Percentiles rank a stretch among this genome's conserved stretches.
Evolutionary conservation across 2,113 vertebrate species (phyloP).

Genomic region (Takifugu flavidus): DNA sequence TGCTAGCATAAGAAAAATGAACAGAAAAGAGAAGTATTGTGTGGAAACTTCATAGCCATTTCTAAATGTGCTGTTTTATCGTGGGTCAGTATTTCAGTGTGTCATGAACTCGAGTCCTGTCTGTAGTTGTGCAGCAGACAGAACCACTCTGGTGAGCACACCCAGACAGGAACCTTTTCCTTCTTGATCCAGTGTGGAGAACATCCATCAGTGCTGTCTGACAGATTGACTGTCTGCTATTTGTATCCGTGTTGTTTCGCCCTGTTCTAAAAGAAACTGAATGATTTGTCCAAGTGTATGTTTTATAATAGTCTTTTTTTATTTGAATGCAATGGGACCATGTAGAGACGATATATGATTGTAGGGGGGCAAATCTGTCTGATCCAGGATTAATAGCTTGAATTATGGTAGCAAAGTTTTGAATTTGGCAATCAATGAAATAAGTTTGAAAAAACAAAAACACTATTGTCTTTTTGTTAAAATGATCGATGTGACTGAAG

Average conservation of each 20-base stretch:
- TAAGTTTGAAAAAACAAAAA: too few relatives aligned
- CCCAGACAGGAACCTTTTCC: slow-evolving; percentile 11
- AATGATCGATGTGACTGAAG: background rate
- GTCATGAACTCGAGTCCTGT: slow-evolving; percentile 14
- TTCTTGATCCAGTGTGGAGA: slow-evolving; percentile 32
- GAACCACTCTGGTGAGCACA: too few relatives aligned
- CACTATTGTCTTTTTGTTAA: background rate
- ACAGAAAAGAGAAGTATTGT: slow-evolving; percentile 34
- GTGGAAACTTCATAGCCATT: slow-evolving; percentile 43
- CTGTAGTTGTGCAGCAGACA: background rate
- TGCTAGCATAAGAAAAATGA: slow-evolving; percentile 77
- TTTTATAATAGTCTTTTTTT: slow-evolving; percentile 72
- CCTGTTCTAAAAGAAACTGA: slow-evolving; percentile 80
- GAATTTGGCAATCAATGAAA: background rate
- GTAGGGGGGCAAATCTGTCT: background rate
- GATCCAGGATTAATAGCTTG: background rate
- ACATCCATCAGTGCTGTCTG: slow-evolving; percentile 40
- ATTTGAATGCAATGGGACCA: slow-evolving; percentile 78
- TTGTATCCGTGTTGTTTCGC: slow-evolving; percentile 87
- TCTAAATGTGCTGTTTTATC: slow-evolving; percentile 47
- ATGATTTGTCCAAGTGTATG: slow-evolving; percentile 83
- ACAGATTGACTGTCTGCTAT: slow-evolving; percentile 62
- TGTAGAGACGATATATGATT: slow-evolving; percentile 61
- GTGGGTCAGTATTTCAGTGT: slow-evolving; percentile 41
- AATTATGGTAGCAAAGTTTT: too few relatives aligned